Evolutionary conservation across 2,113 vertebrate genomes (phyloP).

Genomic region (Oplegnathus fasciatus): DNA sequence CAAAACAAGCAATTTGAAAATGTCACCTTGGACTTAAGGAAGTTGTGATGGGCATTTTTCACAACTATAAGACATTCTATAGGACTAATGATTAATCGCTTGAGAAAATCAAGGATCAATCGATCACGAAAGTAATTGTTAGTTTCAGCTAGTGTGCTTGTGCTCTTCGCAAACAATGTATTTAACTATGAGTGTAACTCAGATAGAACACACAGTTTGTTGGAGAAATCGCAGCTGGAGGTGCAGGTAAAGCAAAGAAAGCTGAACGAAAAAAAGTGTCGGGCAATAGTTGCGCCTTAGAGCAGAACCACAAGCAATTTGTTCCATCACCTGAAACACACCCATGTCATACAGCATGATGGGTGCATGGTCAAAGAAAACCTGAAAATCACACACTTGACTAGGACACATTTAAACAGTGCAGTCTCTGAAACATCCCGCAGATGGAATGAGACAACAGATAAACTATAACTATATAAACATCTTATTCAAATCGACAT

Average conservation of each 20-base stretch:
- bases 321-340: not conserved
- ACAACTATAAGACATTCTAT: not conserved
- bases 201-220: too few species aligned
- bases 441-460: not conserved
- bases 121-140: too few species aligned
- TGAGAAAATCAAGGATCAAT: too few species aligned
- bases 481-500: too few species aligned
- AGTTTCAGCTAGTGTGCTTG: not conserved
- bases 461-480: too few species aligned
- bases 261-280: not conserved
- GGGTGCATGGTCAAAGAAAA: not conserved
- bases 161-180: too few species aligned
- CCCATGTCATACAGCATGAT: not conserved
- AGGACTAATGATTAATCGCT: not conserved
- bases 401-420: not conserved
- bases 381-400: not conserved
- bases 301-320: not conserved
- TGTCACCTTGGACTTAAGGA: too few species aligned
- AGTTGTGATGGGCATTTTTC: not conserved
- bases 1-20: too few species aligned
- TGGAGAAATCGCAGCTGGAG: not conserved
- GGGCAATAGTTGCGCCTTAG: not conserved
- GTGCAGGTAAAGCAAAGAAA: not conserved
- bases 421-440: not conserved
- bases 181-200: too few species aligned